Conservation (phyloP, 2,113 vertebrate species). For the Danio rerio region DNA sequence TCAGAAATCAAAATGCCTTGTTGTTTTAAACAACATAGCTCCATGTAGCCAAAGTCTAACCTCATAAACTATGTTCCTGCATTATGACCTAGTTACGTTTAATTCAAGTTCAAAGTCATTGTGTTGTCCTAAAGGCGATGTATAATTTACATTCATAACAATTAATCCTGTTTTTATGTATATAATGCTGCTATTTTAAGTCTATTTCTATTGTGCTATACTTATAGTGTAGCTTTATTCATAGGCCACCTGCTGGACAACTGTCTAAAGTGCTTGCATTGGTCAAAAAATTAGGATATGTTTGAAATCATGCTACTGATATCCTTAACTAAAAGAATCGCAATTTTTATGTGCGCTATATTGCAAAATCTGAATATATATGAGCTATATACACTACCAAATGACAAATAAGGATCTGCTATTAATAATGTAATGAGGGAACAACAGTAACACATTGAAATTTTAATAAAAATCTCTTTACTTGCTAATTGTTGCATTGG, state of each 20-base stretch:
- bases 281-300: not conserved
- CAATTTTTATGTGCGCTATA: not conserved
- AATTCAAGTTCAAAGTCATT: not conserved
- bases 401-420: no score
- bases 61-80: not conserved
- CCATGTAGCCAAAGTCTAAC: not conserved
- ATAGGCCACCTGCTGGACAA: conserved; percentile 14
- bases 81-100: not conserved
- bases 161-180: not conserved
- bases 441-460: not conserved
- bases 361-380: not conserved
- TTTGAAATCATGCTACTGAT: not conserved
- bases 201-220: not conserved
- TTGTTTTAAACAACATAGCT: not conserved
- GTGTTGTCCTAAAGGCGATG: conserved; percentile 1
- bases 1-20: not conserved
- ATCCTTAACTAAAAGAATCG: no score
- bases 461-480: not conserved
- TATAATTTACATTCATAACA: conserved; percentile 4
- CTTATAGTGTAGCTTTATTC: not conserved
- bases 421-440: not conserved
- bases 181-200: not conserved
- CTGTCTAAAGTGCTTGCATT: not conserved
- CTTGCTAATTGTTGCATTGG: not conserved
- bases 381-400: no score